Conservation (phyloP, 2,797 vertebrate genomes). For the Glossophaga mutica region DNA sequence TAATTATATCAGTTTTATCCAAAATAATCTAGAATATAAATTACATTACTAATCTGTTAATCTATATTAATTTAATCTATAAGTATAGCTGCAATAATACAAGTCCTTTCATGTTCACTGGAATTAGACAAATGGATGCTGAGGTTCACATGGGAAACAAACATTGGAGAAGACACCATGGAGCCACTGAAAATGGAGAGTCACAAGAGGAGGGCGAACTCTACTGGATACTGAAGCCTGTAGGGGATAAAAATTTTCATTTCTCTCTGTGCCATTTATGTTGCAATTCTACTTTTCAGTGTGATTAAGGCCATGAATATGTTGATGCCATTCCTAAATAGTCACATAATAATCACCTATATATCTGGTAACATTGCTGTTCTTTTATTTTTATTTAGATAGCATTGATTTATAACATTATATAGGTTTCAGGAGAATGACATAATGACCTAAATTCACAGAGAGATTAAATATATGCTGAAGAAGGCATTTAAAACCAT, state of each 20-base stretch:
- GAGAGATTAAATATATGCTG: neutral
- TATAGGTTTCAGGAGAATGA: neutral
- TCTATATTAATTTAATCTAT: neutral
- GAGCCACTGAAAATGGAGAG: neutral
- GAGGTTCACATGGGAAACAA: neutral
- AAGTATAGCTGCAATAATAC: neutral
- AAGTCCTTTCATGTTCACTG: neutral
- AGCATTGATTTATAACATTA: neutral
- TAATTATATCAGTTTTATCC: neutral
- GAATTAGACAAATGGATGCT: neutral
- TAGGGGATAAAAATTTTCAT: neutral
- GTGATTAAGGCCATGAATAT: too few relatives aligned
- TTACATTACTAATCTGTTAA: neutral
- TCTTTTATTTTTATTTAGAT: neutral
- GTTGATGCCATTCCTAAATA: neutral
- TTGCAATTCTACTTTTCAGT: neutral
- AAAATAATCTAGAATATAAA: neutral
- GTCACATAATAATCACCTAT: neutral
- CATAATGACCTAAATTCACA: neutral
- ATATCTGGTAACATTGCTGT: neutral
- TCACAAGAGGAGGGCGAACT: neutral
- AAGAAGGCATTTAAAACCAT: neutral
- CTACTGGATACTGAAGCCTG: neutral
- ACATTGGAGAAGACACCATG: neutral
- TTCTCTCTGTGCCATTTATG: neutral